A percentile compares a stretch with the other conserved stretches of the same genome.
These are phyloP conservation scores for Strongylocentrotus purpuratus DNA, from an alignment of 35 echinoderm and acorn worm species.

Conservation along the genomic window DNA sequence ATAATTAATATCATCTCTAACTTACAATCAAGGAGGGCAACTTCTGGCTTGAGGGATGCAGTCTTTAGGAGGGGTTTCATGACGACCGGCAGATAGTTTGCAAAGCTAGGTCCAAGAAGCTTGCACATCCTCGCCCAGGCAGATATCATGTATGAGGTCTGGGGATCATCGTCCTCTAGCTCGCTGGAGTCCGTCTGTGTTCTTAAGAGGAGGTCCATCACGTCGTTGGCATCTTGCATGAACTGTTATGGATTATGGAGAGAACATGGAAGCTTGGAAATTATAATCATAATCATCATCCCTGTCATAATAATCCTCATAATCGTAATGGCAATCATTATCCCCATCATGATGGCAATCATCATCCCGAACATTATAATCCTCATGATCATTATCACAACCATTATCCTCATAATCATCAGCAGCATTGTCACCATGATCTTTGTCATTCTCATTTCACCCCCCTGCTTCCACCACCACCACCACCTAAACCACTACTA, in stretches of 20 bases:
- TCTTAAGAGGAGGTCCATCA: slow-evolving; percentile 85
- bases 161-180: slow-evolving; percentile 88
- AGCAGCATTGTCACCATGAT: no score
- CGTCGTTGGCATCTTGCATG: slow-evolving; percentile 85
- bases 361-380: background rate
- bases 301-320: background rate
- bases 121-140: slow-evolving; percentile 99
- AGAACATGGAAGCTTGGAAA: background rate
- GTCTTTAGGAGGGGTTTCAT: slow-evolving; percentile 94
- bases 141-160: slow-evolving; percentile 98
- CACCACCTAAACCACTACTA: no score
- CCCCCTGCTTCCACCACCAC: no score
- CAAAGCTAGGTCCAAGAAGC: slow-evolving; percentile 81
- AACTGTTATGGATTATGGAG: slow-evolving; percentile 48
- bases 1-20: background rate
- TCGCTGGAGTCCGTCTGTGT: slow-evolving; percentile 89
- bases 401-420: no score
- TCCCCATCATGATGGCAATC: background rate
- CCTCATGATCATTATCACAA: background rate
- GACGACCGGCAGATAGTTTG: slow-evolving; percentile 89
- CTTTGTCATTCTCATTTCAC: no score
- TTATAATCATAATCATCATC: background rate
- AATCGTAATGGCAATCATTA: no score
- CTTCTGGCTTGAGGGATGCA: slow-evolving; percentile 88
- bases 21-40: slow-evolving; percentile 95